These are phyloP conservation scores for Paralvinella palmiformis DNA, from an alignment of 1,140 invertebrate species.

Conservation along the genomic window DNA sequence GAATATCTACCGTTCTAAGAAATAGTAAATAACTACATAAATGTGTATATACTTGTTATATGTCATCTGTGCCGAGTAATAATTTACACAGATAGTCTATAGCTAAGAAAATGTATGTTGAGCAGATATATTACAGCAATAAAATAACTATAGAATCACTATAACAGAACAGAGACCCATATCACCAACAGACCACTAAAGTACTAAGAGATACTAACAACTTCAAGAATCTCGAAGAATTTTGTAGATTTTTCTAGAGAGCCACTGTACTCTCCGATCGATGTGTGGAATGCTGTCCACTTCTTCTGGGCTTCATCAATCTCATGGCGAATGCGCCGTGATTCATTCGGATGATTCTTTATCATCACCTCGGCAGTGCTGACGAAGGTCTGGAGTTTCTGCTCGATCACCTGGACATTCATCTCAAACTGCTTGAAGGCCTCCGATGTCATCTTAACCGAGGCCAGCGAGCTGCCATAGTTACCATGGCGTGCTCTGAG, in stretches of 20 bases:
- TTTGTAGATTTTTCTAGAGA: conserved; percentile 55
- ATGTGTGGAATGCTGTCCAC: conserved; percentile 66
- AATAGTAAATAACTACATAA: too few relatives aligned
- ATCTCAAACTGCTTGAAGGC: conserved; percentile 73
- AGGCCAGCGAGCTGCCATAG: conserved; percentile 66
- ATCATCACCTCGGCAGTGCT: conserved; percentile 64
- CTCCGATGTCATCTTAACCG: conserved; percentile 63
- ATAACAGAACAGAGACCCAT: too few relatives aligned
- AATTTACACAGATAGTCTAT: too few relatives aligned
- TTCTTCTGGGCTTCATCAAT: conserved; percentile 63
- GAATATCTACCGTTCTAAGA: too few relatives aligned
- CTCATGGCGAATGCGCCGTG: conserved; percentile 60
- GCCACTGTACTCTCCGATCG: conserved; percentile 61
- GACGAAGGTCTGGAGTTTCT: conserved; percentile 67
- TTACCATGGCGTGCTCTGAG: conserved; percentile 60
- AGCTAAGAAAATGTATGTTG: too few relatives aligned
- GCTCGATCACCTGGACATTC: conserved; percentile 68
- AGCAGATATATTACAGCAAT: too few relatives aligned
- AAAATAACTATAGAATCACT: too few relatives aligned
- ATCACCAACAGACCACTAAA: too few relatives aligned
- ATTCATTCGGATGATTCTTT: conserved; percentile 55
- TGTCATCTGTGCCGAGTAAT: too few relatives aligned
- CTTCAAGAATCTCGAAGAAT: conserved; percentile 58
- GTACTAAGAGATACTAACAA: too few relatives aligned
- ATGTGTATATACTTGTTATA: too few relatives aligned